These are phyloP conservation scores for Copsychus sechellarum DNA, from an alignment of 2,113 vertebrate species.

Conservation along the genomic window DNA sequence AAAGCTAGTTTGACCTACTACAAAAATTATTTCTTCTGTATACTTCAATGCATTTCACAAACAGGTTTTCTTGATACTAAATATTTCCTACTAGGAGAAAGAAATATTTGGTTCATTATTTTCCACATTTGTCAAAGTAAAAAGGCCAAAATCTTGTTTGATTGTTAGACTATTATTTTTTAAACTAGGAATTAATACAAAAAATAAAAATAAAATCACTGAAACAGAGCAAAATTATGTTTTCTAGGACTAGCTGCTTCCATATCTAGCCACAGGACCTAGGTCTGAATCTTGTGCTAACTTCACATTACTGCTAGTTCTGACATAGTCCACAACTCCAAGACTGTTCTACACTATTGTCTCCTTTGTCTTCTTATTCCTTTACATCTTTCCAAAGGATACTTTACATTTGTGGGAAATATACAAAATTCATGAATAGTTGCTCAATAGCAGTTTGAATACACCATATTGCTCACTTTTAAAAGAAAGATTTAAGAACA, in stretches of 20 bases:
- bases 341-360: not conserved
- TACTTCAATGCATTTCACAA: not conserved
- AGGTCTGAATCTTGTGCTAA: not conserved
- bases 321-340: not conserved
- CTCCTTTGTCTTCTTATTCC: not conserved
- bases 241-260: not conserved
- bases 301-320: not conserved
- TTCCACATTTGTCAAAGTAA: not conserved
- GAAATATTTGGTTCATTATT: not conserved
- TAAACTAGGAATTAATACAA: not conserved
- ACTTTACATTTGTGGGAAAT: not conserved
- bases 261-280: not conserved
- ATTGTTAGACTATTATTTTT: not conserved
- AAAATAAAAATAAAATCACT: not conserved
- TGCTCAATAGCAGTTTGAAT: not conserved
- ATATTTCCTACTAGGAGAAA: not conserved
- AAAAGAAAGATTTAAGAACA: not conserved
- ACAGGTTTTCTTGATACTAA: not conserved
- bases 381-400: not conserved
- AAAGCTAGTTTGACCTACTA: not conserved
- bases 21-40: not conserved
- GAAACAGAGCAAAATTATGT: not conserved
- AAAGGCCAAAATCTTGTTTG: not conserved
- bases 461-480: not conserved
- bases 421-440: not conserved